These are phyloP conservation scores for Lithophane socia DNA, from an alignment of 2,888 invertebrate genomes.

Conservation along the genomic window DNA sequence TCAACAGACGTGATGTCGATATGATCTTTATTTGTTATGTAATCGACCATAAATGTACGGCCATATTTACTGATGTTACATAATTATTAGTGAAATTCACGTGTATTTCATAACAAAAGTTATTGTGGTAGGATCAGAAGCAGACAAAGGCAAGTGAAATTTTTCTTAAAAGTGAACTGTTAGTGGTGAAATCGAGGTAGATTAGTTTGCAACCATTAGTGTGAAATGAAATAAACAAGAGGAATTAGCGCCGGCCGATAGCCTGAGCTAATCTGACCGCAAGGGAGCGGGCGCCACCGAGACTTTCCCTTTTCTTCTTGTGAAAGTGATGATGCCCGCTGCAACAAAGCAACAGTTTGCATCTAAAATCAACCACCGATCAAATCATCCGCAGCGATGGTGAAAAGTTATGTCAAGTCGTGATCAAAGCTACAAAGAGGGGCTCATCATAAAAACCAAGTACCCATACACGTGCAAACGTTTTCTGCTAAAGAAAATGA, in stretches of 20 bases:
- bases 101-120: slow-evolving; percentile 57
- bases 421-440: slow-evolving; percentile 37
- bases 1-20: slow-evolving; percentile 78
- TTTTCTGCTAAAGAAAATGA: slow-evolving; percentile 70
- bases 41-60: slow-evolving; percentile 57
- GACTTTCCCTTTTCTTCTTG: slow-evolving; percentile 89
- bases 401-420: slow-evolving; percentile 60
- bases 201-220: slow-evolving; percentile 79
- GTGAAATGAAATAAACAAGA: slow-evolving; percentile 86
- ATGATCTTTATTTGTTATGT: slow-evolving; percentile 71
- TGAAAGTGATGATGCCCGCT: slow-evolving; percentile 89
- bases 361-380: slow-evolving; percentile 79
- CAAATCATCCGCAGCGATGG: slow-evolving; percentile 69
- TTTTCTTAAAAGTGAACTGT: slow-evolving; percentile 64
- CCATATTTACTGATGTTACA: slow-evolving; percentile 68
- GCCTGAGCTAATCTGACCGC: slow-evolving; percentile 87
- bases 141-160: slow-evolving; percentile 51
- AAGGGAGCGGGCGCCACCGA: slow-evolving; percentile 86
- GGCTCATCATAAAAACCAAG: slow-evolving; percentile 36
- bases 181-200: slow-evolving; percentile 76
- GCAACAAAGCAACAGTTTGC: slow-evolving; percentile 83
- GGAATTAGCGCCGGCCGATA: slow-evolving; percentile 85
- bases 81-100: slow-evolving; percentile 69
- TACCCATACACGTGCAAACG: slow-evolving; percentile 51
- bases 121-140: slow-evolving; percentile 39